Percentiles rank a stretch among this genome's conserved stretches.
Evolutionary conservation across 2,113 vertebrate species (phyloP).

Genomic region (Tyto alba): DNA sequence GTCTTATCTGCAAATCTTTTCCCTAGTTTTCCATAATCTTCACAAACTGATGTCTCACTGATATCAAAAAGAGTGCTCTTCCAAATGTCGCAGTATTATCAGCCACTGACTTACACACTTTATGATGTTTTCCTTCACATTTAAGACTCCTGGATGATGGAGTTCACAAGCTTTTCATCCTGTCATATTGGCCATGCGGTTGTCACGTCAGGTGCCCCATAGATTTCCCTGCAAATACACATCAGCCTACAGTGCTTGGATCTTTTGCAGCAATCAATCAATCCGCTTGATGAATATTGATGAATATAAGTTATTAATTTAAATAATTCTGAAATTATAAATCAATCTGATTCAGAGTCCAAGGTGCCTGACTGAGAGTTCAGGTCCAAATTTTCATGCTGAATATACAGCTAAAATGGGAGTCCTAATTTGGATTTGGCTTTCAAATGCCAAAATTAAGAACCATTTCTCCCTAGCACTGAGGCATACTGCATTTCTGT

Average conservation of each 20-base stretch:
- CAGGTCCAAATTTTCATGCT: neutral
- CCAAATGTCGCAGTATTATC: neutral
- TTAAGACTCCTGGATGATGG: neutral
- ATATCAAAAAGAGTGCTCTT: neutral
- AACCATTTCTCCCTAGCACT: neutral
- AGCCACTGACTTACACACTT: neutral
- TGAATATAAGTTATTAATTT: neutral
- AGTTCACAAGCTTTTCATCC: neutral
- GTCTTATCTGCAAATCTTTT: neutral
- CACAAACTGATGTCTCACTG: neutral
- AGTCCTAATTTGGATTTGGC: neutral
- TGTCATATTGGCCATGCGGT: neutral
- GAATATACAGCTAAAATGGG: neutral
- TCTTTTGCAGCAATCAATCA: neutral
- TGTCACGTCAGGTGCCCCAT: fast-evolving
- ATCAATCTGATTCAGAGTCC: neutral
- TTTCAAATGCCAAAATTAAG: neutral
- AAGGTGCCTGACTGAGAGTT: neutral
- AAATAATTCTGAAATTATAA: neutral
- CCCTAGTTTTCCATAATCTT: neutral
- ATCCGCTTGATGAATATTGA: neutral
- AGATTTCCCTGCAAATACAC: neutral
- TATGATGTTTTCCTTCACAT: neutral
- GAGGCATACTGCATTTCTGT: neutral
- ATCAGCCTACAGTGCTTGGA: neutral